Evolutionary conservation across 2,888 invertebrate genomes (phyloP), one percentile per base, ranked within the genome.

Genomic region (Luffia ferchaultella): DNA sequence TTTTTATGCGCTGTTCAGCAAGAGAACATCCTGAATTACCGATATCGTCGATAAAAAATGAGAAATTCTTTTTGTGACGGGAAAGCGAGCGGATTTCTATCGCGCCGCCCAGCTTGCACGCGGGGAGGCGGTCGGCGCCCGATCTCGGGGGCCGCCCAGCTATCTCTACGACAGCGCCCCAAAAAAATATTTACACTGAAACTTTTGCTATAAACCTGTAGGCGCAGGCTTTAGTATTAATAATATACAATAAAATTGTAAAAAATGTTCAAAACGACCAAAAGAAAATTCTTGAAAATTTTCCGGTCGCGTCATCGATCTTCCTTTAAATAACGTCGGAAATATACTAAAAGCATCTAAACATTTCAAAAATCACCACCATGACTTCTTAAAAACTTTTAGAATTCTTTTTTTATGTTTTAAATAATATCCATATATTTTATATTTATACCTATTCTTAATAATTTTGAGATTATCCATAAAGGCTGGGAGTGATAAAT

Each of bases 201-300:
- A 49, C 68, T 75, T 72, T 73, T 64, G 52, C 56, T 50, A 49
- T 56, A 63, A 57, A 56, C 52, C 53, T 52, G 58, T 67, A 82
- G 82, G 82, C 82, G 82, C 82, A 82, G 70, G 67, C 66, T 67
- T 60, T 50, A 57, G 57, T 60, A 62, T 63, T 56, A 55, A 45
- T 53, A 59, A 61, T 57, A 54, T 58, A 41, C 30, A 58, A 58
- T 57, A 60, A 71, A 70, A 67, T 54, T 18, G 15, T 16, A 16
- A 20, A 64, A 64, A 68, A 58, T 53, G 54, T 44, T 15, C 42
- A 62, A 54, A 60, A 57, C 60, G 55, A 60, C 56, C 57, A 55
- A 54, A 59, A 71, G 79, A 82, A 79, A 82, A 82, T 78, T 80
- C 61, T 56, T 63, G 60, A 65, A 80, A 79, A 65, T 74, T 79